Evolutionary conservation across 2,888 invertebrate genomes (phyloP).

Genomic region (Noctua comes): DNA sequence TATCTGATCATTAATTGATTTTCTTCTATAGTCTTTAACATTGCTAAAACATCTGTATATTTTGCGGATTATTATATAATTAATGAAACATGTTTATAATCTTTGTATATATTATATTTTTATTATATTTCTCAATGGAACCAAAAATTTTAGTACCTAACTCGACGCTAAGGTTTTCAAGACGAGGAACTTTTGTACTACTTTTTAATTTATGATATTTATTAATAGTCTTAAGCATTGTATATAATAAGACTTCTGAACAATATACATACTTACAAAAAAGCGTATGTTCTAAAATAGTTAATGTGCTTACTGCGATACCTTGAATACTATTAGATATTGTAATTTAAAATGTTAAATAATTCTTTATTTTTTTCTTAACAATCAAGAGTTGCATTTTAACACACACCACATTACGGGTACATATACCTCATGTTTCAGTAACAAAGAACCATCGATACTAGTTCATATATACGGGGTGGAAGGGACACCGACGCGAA

Average conservation of each 20-base stretch:
- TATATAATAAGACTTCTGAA: slow-evolving; percentile 70
- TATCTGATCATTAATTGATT: not conserved
- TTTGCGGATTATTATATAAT: not conserved
- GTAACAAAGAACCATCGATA: slow-evolving; percentile 21
- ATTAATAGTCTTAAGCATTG: slow-evolving; percentile 67
- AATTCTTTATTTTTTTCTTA: slow-evolving; percentile 15
- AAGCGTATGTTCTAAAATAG: slow-evolving; percentile 90
- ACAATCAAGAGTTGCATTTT: slow-evolving; percentile 23
- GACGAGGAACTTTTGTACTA: slow-evolving; percentile 43
- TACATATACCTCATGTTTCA: slow-evolving; percentile 37
- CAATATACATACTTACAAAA: slow-evolving; percentile 76
- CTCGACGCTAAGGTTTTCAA: slow-evolving; percentile 40
- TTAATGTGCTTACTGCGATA: slow-evolving; percentile 80
- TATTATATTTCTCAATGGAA: slow-evolving; percentile 33
- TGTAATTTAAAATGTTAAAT: slow-evolving; percentile 55
- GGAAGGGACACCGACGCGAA: too few relatives aligned
- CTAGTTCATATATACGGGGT: not conserved
- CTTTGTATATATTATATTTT: not conserved
- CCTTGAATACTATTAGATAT: slow-evolving; percentile 65
- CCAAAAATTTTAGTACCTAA: slow-evolving; percentile 18
- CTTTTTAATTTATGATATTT: slow-evolving; percentile 42
- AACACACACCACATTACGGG: slow-evolving; percentile 21
- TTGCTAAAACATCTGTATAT: not conserved
- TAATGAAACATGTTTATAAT: not conserved
- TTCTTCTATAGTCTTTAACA: not conserved